These are phyloP conservation scores for Crepidodera aurea DNA, from an alignment of 2,888 invertebrate genomes.

Conservation along the genomic window DNA sequence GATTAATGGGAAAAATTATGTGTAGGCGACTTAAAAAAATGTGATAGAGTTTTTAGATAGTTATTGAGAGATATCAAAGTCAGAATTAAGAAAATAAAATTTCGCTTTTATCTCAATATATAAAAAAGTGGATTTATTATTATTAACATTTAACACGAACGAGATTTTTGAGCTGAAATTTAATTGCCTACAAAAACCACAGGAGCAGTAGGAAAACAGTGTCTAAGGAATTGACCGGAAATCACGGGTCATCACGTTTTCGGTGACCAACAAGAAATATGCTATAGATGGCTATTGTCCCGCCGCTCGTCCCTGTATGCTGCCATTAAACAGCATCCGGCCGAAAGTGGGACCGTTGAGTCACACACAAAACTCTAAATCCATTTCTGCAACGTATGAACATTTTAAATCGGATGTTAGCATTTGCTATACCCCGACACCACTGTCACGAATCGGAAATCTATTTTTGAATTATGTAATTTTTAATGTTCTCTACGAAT, in stretches of 20 bases:
- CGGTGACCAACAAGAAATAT: conserved; percentile 45
- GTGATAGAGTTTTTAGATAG: no score
- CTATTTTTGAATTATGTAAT: conserved; percentile 60
- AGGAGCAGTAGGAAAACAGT: conserved; percentile 12
- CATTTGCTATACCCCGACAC: conserved; percentile 58
- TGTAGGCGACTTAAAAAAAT: no score
- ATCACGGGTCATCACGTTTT: conserved; percentile 38
- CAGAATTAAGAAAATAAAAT: no score
- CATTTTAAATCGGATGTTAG: conserved; percentile 59
- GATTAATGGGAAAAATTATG: no score
- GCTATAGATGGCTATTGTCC: conserved; percentile 31
- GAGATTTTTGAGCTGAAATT: no score
- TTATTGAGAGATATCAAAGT: no score
- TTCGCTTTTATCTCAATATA: no score
- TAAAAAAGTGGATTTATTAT: no score
- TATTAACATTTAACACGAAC: no score
- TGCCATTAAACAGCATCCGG: conserved; percentile 45
- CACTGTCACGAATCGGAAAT: conserved; percentile 58
- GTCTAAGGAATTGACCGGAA: conserved; percentile 44
- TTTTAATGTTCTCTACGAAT: conserved; percentile 54
- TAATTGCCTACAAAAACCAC: neutral
- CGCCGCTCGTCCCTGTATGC: conserved; percentile 22
- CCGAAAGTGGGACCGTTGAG: conserved; percentile 27
- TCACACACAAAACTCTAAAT: conserved; percentile 25
- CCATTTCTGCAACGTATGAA: conserved; percentile 28